phyloP scores from a whole-genome alignment of 2,797 vertebrate species.

The Tiaroga cobitis region DNA sequence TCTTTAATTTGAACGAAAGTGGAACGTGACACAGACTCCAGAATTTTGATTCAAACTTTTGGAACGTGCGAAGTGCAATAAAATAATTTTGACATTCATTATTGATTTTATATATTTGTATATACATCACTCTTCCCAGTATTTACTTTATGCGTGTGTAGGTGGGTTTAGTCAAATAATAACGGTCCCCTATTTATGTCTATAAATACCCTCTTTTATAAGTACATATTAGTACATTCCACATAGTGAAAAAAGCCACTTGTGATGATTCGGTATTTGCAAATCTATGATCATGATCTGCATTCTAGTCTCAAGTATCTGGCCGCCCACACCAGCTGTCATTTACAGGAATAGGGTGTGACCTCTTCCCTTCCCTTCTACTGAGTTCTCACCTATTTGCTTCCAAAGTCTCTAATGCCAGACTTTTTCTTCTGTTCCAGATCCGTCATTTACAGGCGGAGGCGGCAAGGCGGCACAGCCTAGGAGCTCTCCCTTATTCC shows the following conservation, averaged over 20 bases:
- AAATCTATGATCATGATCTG: conserved; percentile 55
- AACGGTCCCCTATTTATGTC: not conserved
- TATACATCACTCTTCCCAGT: not conserved
- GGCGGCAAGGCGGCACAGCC: conserved; percentile 47
- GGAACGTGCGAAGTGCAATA: too few species aligned
- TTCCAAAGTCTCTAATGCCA: conserved; percentile 52
- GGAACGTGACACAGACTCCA: not conserved
- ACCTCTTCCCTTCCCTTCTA: conserved; percentile 1
- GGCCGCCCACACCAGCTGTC: not conserved
- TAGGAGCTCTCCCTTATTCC: conserved; percentile 49
- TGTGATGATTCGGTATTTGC: not conserved
- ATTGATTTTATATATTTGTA: too few species aligned
- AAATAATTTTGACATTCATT: not conserved
- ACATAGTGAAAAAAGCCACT: not conserved
- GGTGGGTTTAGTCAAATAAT: not conserved
- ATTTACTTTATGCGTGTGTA: not conserved
- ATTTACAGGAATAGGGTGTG: not conserved
- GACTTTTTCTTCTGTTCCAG: conserved; percentile 65
- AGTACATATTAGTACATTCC: not conserved
- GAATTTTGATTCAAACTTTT: not conserved
- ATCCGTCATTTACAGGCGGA: conserved; percentile 68
- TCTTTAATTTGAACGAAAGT: not conserved
- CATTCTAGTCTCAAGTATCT: conserved; percentile 49
- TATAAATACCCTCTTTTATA: not conserved
- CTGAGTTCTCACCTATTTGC: conserved; percentile 10